These are phyloP conservation scores for Sphaeramia orbicularis DNA, from an alignment of 2,797 vertebrate species.

Conservation along the genomic window DNA sequence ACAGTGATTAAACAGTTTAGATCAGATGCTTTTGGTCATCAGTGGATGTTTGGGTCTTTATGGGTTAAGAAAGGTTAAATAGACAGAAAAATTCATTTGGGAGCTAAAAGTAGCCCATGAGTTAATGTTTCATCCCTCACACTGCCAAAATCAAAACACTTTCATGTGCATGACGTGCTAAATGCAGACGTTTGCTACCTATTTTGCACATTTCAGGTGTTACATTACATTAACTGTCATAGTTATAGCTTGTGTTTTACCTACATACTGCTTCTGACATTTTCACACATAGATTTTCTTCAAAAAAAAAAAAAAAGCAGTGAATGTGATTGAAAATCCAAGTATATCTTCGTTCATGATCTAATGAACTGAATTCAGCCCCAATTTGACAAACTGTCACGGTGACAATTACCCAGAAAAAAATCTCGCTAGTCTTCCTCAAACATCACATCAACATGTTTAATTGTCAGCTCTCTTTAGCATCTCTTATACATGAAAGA, in stretches of 20 bases:
- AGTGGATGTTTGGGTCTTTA: too few relatives aligned
- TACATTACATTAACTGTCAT: too few relatives aligned
- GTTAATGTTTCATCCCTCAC: too few relatives aligned
- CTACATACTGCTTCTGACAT: background rate
- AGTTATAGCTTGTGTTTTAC: background rate
- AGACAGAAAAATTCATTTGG: too few relatives aligned
- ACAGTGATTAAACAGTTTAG: too few relatives aligned
- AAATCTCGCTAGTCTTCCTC: background rate
- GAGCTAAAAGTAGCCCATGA: too few relatives aligned
- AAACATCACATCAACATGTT: conserved; percentile 15
- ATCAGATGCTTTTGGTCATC: too few relatives aligned
- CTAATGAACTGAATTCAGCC: background rate
- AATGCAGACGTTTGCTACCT: too few relatives aligned
- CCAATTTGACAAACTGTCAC: conserved; percentile 3
- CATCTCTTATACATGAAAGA: background rate
- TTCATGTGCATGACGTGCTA: too few relatives aligned
- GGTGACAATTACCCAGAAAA: background rate
- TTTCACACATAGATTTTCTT: background rate
- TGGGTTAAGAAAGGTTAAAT: too few relatives aligned
- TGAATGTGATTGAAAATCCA: conserved; percentile 4
- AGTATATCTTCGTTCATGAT: background rate
- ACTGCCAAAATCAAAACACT: too few relatives aligned
- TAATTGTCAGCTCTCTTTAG: conserved; percentile 5
- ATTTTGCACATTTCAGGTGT: too few relatives aligned
- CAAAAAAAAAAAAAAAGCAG: background rate